Percentiles rank a stretch among this genome's conserved stretches.
phyloP scores from a whole-genome alignment of 1,140 invertebrate genomes.

The Sycophila sp. region DNA sequence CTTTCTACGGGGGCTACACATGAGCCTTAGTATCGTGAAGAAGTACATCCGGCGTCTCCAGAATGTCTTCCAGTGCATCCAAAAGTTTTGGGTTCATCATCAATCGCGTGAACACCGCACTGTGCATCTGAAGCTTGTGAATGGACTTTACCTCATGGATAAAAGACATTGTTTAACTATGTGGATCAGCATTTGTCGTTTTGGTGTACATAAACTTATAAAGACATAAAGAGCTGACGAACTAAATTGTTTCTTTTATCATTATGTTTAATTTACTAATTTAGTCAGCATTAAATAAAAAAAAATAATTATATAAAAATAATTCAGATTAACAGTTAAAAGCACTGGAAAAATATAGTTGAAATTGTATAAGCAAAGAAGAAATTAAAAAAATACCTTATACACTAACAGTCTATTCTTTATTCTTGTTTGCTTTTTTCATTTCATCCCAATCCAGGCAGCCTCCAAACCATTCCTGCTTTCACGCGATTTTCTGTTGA shows the following conservation, averaged over 20 bases:
- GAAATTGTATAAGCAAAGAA: too few species aligned
- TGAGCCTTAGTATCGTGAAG: conserved; percentile 75
- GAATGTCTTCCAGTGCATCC: conserved; percentile 70
- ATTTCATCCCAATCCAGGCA: conserved; percentile 66
- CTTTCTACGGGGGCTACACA: conserved; percentile 71
- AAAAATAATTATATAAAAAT: too few species aligned
- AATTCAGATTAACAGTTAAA: too few species aligned
- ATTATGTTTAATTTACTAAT: too few species aligned
- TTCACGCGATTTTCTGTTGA: conserved; percentile 56
- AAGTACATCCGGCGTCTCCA: conserved; percentile 69
- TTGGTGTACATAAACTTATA: too few species aligned
- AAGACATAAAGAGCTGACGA: not conserved
- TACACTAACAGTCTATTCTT: conserved; percentile 56
- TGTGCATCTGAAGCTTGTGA: conserved; percentile 72
- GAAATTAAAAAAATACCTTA: conserved; percentile 3
- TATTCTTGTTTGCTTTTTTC: conserved; percentile 56
- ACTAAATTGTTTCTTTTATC: too few species aligned
- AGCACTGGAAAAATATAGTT: too few species aligned
- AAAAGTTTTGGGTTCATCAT: conserved; percentile 68
- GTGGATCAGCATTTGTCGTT: too few species aligned
- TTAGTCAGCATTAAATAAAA: too few species aligned
- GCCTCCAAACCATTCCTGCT: conserved; percentile 61
- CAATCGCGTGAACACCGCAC: conserved; percentile 67
- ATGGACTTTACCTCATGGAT: conserved; percentile 70
- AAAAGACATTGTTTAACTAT: too few species aligned